Conservation (phyloP, 2,113 vertebrate species). For the Oxygymnocypris stewartii region DNA sequence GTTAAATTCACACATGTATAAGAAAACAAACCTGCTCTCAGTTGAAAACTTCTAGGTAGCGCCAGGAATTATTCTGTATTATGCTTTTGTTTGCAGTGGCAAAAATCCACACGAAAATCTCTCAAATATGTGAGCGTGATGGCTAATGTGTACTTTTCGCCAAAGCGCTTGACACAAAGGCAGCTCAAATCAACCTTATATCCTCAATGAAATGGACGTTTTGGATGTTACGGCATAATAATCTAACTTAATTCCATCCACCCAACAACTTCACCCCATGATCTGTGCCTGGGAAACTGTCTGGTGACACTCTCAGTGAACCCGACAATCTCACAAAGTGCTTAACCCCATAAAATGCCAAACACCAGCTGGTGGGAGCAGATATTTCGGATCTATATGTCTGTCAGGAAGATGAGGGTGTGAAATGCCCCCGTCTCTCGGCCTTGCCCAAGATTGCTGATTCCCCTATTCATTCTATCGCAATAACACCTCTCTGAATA, state of each 20-base stretch:
- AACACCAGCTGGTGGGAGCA: conserved; percentile 9
- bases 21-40: conserved; percentile 12
- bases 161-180: neutral
- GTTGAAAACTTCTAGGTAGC: neutral
- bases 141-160: neutral
- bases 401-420: conserved; percentile 1
- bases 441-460: neutral
- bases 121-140: neutral
- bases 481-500: conserved; percentile 40
- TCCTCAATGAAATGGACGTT: neutral
- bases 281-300: conserved; percentile 51
- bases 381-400: neutral
- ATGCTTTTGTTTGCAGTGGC: conserved; percentile 12
- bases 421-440: neutral
- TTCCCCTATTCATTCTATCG: conserved; percentile 3
- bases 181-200: neutral
- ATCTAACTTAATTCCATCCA: conserved; percentile 25
- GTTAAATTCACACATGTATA: neutral
- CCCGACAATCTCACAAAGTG: conserved; percentile 19
- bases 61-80: conserved; percentile 3
- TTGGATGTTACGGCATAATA: conserved; percentile 52
- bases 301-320: conserved; percentile 61
- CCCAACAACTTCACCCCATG: conserved; percentile 37
- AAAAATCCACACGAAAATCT: neutral
- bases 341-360: conserved; percentile 34